phyloP scores from a whole-genome alignment of 1,140 invertebrate species.

The Zeugodacus cucurbitae region DNA sequence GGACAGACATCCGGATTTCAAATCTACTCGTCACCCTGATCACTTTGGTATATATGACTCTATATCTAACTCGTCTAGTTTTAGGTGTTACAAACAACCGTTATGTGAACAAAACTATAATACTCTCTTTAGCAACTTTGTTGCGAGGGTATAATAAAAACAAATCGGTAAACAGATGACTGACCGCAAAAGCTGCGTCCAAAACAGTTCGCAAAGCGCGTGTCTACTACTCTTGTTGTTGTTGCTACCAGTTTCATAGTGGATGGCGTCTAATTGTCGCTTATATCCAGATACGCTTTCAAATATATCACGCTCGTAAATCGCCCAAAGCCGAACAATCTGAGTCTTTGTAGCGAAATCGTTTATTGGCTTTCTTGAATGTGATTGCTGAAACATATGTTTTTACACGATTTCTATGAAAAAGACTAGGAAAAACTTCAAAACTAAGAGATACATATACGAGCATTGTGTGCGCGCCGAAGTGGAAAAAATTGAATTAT shows the following conservation, averaged over 20 bases:
- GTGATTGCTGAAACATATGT: background rate
- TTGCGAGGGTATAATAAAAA: too few relatives aligned
- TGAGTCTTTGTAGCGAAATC: background rate
- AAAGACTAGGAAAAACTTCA: too few relatives aligned
- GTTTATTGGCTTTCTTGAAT: background rate
- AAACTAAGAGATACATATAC: background rate
- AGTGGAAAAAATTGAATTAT: slow-evolving; percentile 41
- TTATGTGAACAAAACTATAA: too few relatives aligned
- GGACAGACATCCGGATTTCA: too few relatives aligned
- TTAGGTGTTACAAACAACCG: too few relatives aligned
- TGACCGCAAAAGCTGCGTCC: background rate
- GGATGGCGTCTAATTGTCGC: background rate
- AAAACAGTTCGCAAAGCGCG: background rate
- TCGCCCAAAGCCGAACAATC: background rate
- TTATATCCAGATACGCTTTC: background rate
- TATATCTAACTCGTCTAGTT: too few relatives aligned
- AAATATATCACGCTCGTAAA: background rate
- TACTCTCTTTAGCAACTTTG: too few relatives aligned
- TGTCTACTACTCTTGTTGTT: background rate
- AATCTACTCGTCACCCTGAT: too few relatives aligned
- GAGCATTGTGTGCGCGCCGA: background rate
- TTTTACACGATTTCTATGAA: background rate
- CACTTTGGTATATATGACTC: too few relatives aligned
- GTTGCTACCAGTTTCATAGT: background rate
- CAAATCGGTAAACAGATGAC: background rate